phyloP scores from a whole-genome alignment of 2,797 vertebrate genomes.

The Xerus rutilus region DNA sequence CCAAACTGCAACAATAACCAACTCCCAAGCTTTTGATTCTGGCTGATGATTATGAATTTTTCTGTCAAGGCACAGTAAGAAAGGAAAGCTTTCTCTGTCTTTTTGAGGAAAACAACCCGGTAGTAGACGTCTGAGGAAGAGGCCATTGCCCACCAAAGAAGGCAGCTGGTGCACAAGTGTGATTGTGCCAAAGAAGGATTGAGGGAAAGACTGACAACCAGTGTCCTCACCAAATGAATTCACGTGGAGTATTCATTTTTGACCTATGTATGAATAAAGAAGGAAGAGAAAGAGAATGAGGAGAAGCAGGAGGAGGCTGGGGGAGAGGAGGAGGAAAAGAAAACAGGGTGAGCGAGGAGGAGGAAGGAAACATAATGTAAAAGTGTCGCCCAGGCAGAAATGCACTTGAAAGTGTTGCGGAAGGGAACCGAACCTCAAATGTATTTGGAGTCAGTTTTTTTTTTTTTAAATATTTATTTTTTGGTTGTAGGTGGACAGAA shows the following conservation, averaged over 20 bases:
- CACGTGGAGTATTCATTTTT: not conserved
- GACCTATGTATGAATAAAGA: not conserved
- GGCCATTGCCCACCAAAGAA: not conserved
- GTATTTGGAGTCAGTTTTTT: not conserved
- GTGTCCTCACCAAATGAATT: not conserved
- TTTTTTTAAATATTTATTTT: too few species aligned
- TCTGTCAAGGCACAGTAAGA: not conserved
- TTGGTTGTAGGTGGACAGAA: too few species aligned
- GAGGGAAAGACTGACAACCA: not conserved
- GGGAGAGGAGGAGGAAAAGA: not conserved
- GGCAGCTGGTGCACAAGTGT: not conserved
- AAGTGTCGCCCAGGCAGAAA: not conserved
- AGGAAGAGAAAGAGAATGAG: not conserved
- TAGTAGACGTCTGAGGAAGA: not conserved
- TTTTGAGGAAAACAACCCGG: not conserved
- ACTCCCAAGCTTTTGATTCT: not conserved
- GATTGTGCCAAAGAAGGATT: not conserved
- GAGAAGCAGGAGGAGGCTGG: too few species aligned
- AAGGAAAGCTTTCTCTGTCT: not conserved
- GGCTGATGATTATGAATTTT: slow-evolving; percentile 30
- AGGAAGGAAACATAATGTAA: not conserved
- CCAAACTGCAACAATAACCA: slow-evolving; percentile 4
- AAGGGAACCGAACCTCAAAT: not conserved
- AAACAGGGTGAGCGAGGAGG: too few species aligned
- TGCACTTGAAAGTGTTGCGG: not conserved